These are phyloP conservation scores for Cephalopterus ornatus DNA, from an alignment of 2,113 vertebrate species.

Conservation along the genomic window DNA sequence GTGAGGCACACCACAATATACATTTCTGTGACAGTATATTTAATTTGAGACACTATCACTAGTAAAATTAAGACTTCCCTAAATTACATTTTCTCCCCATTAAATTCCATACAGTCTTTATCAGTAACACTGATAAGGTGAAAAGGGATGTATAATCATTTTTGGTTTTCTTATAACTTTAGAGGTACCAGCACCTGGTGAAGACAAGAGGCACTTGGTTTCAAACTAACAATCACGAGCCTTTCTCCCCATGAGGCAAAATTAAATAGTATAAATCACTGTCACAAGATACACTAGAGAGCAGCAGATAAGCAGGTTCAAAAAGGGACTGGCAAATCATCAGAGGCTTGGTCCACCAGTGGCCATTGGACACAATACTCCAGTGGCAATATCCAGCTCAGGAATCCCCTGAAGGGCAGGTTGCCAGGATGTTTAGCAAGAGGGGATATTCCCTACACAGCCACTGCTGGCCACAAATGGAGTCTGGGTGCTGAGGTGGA, in stretches of 20 bases:
- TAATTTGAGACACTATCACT: neutral
- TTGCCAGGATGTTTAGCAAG: neutral
- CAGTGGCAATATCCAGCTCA: neutral
- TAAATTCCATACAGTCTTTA: neutral
- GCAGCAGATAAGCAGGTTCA: neutral
- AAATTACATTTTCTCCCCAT: neutral
- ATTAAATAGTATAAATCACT: neutral
- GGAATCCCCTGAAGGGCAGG: accelerated
- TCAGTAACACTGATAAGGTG: neutral
- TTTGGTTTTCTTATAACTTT: neutral
- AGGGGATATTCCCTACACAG: neutral
- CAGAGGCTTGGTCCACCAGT: too few relatives aligned
- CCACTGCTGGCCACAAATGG: neutral
- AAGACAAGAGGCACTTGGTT: neutral
- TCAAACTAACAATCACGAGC: neutral
- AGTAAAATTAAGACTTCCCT: neutral
- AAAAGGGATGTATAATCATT: neutral
- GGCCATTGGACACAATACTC: accelerated
- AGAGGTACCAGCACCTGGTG: neutral
- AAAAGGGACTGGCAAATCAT: neutral
- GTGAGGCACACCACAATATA: neutral
- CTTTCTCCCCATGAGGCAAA: neutral
- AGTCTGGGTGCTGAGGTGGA: neutral
- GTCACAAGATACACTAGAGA: neutral
- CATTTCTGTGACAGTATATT: neutral